Base-by-base conservation (phyloP, 2,888 invertebrate genomes). In the Acrobasis consociella region DNA sequence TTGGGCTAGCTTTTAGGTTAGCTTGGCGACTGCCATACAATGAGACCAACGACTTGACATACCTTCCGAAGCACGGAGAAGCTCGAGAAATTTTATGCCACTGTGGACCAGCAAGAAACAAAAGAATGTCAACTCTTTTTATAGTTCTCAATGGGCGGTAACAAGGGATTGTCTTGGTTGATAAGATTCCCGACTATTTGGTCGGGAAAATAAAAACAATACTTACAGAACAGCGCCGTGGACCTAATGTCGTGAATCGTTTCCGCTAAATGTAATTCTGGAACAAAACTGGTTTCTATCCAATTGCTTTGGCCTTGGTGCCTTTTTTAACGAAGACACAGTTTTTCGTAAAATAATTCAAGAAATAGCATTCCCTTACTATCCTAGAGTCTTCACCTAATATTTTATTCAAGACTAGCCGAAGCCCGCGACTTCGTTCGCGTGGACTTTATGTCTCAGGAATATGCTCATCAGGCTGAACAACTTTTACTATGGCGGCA, bases 161-260 rank as follows among this genome's bases (percentile, higher is more conserved):
- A 62, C 62, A 62, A 62, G 62, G 62, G 49, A 62, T 61, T 62
- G 62, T 62, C 62, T 55, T 15, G 55, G 62, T 49, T 49, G 62
- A 62, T 62, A 62, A 62, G 55, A 56, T 62, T 62, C n/a, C 49
- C 37, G 15, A 53, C 37, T 55, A 49, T 61, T 61, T 61, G 38
- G 22, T 8, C 39, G 22, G 55, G 46, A 31, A 55, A 49, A 60
- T 50, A 60, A 61, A 53, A 62, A 62, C 53, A 55, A 61, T 49
- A 53, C 61, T 53, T 55, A 62, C 31, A 52, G 42, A 52, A 51
- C 50, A 42, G 60, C 22, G 17, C 49, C 37, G 50, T 60, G 37
- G 50, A 60, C 59, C 58, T 60, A 50, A 60, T 60, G 50, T 49
- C 38, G 50, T 56, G 56, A 56, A 56, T 16, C 56, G 56, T 56